Conservation (phyloP, 2,113 vertebrate genomes). For the Hymenochirus boettgeri region DNA sequence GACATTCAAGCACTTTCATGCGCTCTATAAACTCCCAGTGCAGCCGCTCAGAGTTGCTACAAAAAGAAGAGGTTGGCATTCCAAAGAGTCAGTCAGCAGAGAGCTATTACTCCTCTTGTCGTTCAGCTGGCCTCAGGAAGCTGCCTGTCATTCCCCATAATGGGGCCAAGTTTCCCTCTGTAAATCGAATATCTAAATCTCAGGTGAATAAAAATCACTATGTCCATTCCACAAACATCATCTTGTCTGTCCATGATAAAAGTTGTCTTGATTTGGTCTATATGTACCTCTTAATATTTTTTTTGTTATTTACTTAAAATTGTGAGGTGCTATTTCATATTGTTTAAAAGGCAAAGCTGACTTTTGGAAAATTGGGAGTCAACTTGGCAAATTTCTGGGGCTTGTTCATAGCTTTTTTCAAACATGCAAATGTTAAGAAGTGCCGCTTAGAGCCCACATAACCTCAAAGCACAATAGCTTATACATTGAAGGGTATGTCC, state of each 20-base stretch:
- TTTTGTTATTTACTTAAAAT: too few species aligned
- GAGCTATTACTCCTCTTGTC: conserved; percentile 65
- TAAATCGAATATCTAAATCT: conserved; percentile 88
- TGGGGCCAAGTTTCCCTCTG: conserved; percentile 79
- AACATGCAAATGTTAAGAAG: too few species aligned
- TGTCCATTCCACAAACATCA: conserved; percentile 41
- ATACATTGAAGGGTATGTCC: too few species aligned
- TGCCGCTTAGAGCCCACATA: too few species aligned
- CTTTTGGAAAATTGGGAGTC: too few species aligned
- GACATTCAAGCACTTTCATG: conserved; percentile 74
- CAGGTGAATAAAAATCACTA: conserved; percentile 77
- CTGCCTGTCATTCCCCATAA: conserved; percentile 75
- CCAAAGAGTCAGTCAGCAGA: conserved; percentile 79
- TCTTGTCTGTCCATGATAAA: conserved; percentile 11
- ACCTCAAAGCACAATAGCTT: too few species aligned
- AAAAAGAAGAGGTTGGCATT: conserved; percentile 66
- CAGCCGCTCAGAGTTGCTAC: conserved; percentile 72
- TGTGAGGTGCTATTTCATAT: too few species aligned
- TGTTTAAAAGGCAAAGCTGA: too few species aligned
- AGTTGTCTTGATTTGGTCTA: too few species aligned
- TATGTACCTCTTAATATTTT: too few species aligned
- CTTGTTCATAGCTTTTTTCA: too few species aligned
- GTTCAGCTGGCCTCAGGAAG: conserved; percentile 73
- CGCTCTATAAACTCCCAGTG: conserved; percentile 73
- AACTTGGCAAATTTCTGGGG: too few species aligned